Percentiles rank a stretch among this genome's conserved stretches.
phyloP scores from a whole-genome alignment of 2,888 invertebrate species.

The Noctua comes region DNA sequence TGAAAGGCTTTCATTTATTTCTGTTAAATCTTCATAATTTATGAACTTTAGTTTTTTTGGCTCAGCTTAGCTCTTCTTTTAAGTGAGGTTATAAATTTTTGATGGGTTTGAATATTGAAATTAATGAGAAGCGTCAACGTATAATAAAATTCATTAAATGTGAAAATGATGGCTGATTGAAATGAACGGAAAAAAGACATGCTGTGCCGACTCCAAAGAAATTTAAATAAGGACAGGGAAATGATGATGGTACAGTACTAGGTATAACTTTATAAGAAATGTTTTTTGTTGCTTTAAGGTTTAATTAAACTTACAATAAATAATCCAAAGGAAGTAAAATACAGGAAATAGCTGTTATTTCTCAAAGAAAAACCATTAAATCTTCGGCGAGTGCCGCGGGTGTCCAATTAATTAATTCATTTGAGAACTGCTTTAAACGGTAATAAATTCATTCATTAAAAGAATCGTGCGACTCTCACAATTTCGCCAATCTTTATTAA shows the following conservation, averaged over 20 bases:
- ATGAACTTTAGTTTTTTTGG: not conserved
- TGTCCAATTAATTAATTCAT: constrained; percentile 31
- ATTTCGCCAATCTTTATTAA: constrained; percentile 21
- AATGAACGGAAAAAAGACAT: not conserved
- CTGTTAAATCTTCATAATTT: not conserved
- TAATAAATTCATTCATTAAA: constrained; percentile 34
- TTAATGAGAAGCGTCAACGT: not conserved
- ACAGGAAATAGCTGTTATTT: not conserved
- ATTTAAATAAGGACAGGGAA: too few species aligned
- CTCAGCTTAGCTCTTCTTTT: not conserved
- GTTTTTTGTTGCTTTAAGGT: not conserved
- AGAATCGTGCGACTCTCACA: constrained; percentile 8
- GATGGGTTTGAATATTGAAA: not conserved
- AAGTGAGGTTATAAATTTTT: not conserved
- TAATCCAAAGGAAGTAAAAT: constrained; percentile 8
- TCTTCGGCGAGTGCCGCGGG: not conserved
- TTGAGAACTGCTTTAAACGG: constrained; percentile 21
- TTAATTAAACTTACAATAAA: not conserved
- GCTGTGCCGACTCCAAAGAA: not conserved
- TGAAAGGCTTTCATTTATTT: not conserved
- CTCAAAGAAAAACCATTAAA: constrained; percentile 32
- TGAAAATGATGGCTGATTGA: not conserved
- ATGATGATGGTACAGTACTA: not conserved
- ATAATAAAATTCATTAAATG: not conserved
- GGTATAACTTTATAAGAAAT: not conserved